A percentile compares a stretch with the other conserved stretches of the same genome.
These are phyloP conservation scores for Paguma larvata DNA, from an alignment of 2,797 vertebrate species.

Conservation along the genomic window DNA sequence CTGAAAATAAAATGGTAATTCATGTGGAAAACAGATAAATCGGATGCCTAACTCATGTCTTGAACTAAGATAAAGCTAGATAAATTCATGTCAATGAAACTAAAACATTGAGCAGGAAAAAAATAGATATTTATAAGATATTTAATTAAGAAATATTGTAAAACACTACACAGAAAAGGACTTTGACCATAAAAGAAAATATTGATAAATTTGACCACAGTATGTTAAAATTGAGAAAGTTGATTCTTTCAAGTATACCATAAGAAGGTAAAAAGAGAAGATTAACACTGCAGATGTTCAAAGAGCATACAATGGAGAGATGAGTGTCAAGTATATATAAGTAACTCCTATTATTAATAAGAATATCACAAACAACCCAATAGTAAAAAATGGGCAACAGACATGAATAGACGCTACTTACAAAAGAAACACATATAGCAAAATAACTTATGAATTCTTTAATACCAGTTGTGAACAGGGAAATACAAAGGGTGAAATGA, in stretches of 20 bases:
- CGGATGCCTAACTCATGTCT: neutral
- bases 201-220: neutral
- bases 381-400: neutral
- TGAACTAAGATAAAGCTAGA: neutral
- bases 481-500: neutral
- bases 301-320: neutral
- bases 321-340: neutral
- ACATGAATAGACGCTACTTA: neutral
- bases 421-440: neutral
- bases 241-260: neutral
- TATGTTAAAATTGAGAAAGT: neutral
- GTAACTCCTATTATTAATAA: neutral
- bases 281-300: neutral
- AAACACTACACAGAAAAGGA: neutral
- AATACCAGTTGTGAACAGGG: neutral
- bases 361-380: neutral
- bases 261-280: neutral
- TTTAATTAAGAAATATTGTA: neutral
- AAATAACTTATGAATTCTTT: neutral
- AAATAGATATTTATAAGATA: neutral
- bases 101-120: neutral
- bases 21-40: neutral
- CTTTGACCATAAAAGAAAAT: neutral
- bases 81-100: neutral
- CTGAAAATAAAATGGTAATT: neutral